Evolutionary conservation across 2,888 invertebrate species (phyloP).

Genomic region (Apamea sordens): DNA sequence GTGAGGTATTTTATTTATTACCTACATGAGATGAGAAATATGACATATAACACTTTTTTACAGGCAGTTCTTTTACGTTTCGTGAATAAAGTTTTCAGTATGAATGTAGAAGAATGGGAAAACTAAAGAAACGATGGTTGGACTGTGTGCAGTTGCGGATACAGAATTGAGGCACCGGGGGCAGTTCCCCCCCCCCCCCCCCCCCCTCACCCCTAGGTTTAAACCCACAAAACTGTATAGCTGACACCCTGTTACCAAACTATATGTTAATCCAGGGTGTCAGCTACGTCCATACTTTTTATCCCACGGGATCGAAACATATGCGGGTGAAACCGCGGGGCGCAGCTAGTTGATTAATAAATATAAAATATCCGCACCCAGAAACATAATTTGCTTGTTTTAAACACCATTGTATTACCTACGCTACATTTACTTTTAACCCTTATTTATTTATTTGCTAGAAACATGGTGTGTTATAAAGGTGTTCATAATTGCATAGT

Average conservation of each 20-base stretch:
- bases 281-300: too few species aligned
- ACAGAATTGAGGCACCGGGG: not conserved
- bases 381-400: not conserved
- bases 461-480: too few species aligned
- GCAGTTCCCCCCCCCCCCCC: too few species aligned
- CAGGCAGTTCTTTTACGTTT: not conserved
- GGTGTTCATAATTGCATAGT: too few species aligned
- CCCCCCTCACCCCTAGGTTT: too few species aligned
- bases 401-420: not conserved
- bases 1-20: slow-evolving; percentile 10
- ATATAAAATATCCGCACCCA: not conserved
- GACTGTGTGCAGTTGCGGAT: not conserved
- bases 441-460: too few species aligned
- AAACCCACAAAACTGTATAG: not conserved
- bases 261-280: too few species aligned
- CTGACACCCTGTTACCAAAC: too few species aligned
- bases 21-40: not conserved
- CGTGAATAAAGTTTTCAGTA: not conserved
- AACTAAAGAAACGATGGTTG: not conserved
- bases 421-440: not conserved
- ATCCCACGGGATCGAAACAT: too few species aligned
- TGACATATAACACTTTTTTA: too few species aligned
- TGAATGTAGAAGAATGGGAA: not conserved
- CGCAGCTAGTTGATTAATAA: not conserved
- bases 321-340: not conserved